Base-by-base conservation (phyloP, 2,888 invertebrate species). In the Hemaris fuciformis region DNA sequence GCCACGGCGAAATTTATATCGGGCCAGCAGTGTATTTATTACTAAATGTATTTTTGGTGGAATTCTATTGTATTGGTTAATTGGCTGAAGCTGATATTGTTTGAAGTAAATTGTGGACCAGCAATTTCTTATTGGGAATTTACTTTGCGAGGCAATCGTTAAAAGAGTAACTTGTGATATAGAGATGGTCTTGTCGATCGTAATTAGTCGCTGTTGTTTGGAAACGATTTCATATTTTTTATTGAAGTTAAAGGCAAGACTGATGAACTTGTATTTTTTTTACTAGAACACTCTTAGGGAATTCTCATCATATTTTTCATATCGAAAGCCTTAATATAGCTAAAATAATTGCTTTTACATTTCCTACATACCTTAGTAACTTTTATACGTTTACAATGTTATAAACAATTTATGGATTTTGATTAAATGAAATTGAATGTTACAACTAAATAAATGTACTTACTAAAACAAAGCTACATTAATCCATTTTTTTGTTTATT, bases 1-100 rank as follows among this genome's bases (percentile, higher is more conserved):
- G 71, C 67, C 67, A 70, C 62, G 68, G 67, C 67, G 70, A 76
- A 78, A 77, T 77, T 76, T 78, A 73, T 80, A 74, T 76, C 67
- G 72, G 38, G 70, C 69, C 65, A 69, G 70, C 60, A 67, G 57
- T 46, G 65, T 69, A 74, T 74, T 77, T 74, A 74, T 71, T 61
- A 46, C 57, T 64, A 61, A 58, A 68, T 64, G 63, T 67, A 69
- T 67, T 69, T 46, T 65, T 61, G 68, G 60, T 66, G 18, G 65
- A 62, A 56, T 68, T 72, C 66, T 69, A 71, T 70, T 67, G 64
- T 58, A 61, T 66, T 43, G 61, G 62, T 41, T 65, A 59, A 62
- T 59, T 66, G 62, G 31, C 27, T 46, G 61, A 25, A 46, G 38
- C 43, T 46, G 38, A 38, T 38, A 45, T 57, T 61, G 58, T 59